phyloP scores from a whole-genome alignment of 2,797 vertebrate species.

The Sphenopsis melanotis region DNA sequence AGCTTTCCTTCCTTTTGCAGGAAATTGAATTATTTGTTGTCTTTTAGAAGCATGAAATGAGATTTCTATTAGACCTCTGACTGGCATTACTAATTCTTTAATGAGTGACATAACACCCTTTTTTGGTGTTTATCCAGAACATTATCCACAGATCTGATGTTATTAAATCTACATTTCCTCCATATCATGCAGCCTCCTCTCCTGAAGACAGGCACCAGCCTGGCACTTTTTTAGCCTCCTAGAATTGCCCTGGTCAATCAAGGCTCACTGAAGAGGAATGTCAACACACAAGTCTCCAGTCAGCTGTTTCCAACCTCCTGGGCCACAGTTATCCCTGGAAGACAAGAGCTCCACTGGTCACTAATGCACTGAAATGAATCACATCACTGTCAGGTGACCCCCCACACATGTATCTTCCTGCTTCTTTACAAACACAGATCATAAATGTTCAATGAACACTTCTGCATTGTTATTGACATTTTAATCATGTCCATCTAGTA shows the following conservation, averaged over 20 bases:
- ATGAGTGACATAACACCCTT: background rate
- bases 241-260: background rate
- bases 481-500: background rate
- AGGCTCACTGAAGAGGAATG: background rate
- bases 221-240: background rate
- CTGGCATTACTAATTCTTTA: background rate
- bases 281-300: background rate
- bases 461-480: background rate
- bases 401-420: background rate
- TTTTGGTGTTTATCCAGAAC: background rate
- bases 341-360: background rate
- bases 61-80: background rate
- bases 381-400: background rate
- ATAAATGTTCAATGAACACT: conserved; percentile 16
- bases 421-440: background rate
- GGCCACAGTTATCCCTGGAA: background rate
- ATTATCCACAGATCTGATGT: background rate
- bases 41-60: background rate
- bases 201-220: background rate
- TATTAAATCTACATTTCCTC: background rate
- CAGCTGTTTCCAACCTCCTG: background rate
- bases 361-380: background rate
- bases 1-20: background rate
- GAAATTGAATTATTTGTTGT: background rate
- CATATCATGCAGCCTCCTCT: background rate